Conservation (phyloP, 2,113 vertebrate species). For the Tonatia bakeri region DNA sequence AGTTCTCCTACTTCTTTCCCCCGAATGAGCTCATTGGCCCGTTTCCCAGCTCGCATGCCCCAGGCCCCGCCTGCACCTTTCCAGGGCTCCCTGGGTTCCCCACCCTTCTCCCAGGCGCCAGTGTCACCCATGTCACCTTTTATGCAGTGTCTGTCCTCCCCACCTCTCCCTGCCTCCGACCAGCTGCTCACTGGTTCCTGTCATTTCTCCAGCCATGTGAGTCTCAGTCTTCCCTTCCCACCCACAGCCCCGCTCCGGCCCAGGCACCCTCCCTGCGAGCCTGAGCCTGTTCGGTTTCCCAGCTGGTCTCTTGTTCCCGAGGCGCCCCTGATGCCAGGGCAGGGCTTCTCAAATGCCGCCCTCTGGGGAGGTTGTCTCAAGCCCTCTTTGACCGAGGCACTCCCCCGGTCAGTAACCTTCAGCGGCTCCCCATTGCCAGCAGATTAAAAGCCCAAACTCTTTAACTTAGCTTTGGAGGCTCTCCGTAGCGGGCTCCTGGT, state of each 20-base stretch:
- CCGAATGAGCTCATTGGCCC: not conserved
- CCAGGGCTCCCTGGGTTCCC: rapidly evolving
- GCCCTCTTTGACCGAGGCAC: not conserved
- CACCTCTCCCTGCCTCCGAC: too few species aligned
- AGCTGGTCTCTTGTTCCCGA: too few species aligned
- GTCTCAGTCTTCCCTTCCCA: not conserved
- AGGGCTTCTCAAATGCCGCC: not conserved
- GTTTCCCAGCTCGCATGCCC: rapidly evolving
- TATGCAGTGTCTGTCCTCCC: not conserved
- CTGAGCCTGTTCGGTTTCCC: not conserved
- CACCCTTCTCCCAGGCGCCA: not conserved
- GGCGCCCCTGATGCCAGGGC: not conserved
- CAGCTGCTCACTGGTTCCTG: not conserved
- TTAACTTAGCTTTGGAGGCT: not conserved
- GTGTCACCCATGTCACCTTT: rapidly evolving
- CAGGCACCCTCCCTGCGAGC: too few species aligned
- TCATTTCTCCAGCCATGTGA: not conserved
- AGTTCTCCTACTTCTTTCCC: too few species aligned
- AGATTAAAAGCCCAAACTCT: constrained; percentile 49
- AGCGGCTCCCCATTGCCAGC: not conserved
- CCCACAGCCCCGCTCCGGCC: too few species aligned
- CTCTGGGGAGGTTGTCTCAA: not conserved
- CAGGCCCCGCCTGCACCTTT: not conserved
- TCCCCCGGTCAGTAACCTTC: not conserved
- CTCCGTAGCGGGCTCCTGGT: rapidly evolving